phyloP scores from a whole-genome alignment of 2,797 vertebrate genomes.

The Siniperca obscura region DNA sequence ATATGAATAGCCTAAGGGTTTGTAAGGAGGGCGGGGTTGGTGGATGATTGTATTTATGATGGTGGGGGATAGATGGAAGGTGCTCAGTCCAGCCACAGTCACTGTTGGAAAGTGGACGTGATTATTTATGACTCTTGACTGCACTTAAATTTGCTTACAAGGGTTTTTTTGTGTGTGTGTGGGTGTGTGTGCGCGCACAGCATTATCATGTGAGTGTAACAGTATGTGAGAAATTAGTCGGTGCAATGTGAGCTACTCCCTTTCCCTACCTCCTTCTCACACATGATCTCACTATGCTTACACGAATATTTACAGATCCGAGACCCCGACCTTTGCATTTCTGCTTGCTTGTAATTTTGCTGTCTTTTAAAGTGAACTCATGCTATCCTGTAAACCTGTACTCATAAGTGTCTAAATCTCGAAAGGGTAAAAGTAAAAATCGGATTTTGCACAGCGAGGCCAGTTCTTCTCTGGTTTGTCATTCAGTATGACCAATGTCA shows the following conservation, averaged over 20 bases:
- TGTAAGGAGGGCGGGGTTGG: neutral
- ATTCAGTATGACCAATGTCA: conserved; percentile 17
- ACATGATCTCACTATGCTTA: conserved; percentile 12
- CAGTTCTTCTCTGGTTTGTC: neutral
- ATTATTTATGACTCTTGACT: conserved; percentile 18
- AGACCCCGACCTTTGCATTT: conserved; percentile 17
- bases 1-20: neutral
- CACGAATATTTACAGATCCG: conserved; percentile 8
- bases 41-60: neutral
- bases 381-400: neutral
- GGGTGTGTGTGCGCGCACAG: neutral
- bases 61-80: neutral
- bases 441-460: neutral
- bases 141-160: neutral
- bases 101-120: neutral
- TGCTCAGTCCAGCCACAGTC: neutral
- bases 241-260: conserved; percentile 18
- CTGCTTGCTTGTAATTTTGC: neutral
- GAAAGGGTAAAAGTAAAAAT: neutral
- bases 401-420: neutral
- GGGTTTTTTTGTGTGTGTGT: neutral
- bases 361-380: neutral
- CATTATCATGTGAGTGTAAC: conserved; percentile 20
- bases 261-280: neutral
- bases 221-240: conserved; percentile 22